Percentiles rank a stretch among this genome's conserved stretches.
phyloP scores from a whole-genome alignment of 2,888 invertebrate species.

The Resseliella maxima region DNA sequence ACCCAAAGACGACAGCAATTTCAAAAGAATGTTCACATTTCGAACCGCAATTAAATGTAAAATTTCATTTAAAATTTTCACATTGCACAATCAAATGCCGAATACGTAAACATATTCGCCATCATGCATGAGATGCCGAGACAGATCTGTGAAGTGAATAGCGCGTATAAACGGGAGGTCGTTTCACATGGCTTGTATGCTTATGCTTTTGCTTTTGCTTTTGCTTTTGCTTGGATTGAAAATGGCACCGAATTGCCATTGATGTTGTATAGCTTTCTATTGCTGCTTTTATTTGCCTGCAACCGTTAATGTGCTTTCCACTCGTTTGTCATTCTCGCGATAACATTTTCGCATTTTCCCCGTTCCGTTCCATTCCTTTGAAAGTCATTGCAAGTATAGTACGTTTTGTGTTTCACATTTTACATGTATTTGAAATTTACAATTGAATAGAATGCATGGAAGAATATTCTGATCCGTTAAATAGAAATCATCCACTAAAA shows the following conservation, averaged over 20 bases:
- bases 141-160: background rate
- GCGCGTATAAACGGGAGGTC: background rate
- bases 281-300: slow-evolving; percentile 26
- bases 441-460: slow-evolving; percentile 19
- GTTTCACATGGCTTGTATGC: background rate
- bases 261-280: background rate
- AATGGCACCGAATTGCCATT: background rate
- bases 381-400: background rate
- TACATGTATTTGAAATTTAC: slow-evolving; percentile 21
- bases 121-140: background rate
- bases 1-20: slow-evolving; percentile 4
- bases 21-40: slow-evolving; percentile 51
- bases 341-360: background rate
- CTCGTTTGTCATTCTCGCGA: slow-evolving; percentile 31
- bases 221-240: background rate
- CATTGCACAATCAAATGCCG: slow-evolving; percentile 11
- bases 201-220: background rate
- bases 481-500: slow-evolving; percentile 35
- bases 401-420: background rate
- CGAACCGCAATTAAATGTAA: slow-evolving; percentile 48
- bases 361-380: background rate
- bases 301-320: slow-evolving; percentile 48
- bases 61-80: slow-evolving; percentile 44
- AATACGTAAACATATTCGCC: background rate
- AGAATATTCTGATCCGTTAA: slow-evolving; percentile 7